Conservation (phyloP, 2,113 vertebrate species). For the Himantopus leucocephalus region DNA sequence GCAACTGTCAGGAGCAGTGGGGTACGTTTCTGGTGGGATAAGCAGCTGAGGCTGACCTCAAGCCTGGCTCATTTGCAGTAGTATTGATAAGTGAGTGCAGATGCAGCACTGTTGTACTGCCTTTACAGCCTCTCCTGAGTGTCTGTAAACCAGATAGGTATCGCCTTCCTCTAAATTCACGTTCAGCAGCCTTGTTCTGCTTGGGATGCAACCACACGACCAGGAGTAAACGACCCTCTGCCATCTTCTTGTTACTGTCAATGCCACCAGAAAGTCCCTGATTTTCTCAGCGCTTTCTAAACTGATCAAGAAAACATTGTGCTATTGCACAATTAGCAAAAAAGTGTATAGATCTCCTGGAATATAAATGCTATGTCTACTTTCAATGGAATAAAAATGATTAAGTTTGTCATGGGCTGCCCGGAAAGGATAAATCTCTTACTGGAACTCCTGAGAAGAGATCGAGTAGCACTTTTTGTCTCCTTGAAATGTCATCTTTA, state of each 20-base stretch:
- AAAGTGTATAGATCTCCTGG: neutral
- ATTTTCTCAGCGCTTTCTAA: neutral
- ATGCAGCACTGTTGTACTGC: neutral
- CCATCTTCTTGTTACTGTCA: neutral
- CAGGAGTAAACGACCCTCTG: neutral
- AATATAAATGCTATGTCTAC: neutral
- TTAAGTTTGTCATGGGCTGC: neutral
- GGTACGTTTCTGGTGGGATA: neutral
- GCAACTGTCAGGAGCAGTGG: neutral
- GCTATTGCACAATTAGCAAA: neutral
- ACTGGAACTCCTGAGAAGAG: neutral
- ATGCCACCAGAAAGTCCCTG: neutral
- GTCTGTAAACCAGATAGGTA: neutral
- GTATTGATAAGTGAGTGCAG: neutral
- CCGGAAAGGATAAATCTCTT: neutral
- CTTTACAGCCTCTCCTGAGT: neutral
- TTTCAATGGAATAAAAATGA: neutral
- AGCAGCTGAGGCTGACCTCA: neutral
- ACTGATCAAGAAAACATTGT: neutral
- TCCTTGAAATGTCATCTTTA: conserved; percentile 2
- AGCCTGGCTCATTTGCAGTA: neutral
- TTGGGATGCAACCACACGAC: neutral
- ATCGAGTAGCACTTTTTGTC: neutral
- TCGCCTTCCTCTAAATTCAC: neutral
- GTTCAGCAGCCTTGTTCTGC: neutral